phyloP scores from a whole-genome alignment of 1,140 invertebrate genomes.

The Ceratoteleas bidentatus region DNA sequence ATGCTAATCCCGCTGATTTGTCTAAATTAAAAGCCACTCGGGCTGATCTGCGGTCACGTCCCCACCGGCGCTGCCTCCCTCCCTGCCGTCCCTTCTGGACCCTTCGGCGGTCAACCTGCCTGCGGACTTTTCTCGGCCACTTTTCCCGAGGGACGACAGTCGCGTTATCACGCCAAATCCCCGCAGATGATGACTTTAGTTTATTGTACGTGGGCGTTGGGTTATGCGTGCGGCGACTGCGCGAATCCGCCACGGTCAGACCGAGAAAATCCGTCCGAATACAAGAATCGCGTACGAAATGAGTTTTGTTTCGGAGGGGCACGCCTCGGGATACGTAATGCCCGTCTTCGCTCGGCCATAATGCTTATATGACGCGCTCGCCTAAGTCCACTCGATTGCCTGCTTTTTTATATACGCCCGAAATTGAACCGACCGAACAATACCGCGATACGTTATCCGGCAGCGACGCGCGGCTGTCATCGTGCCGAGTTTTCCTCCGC shows the following conservation, averaged over 20 bases:
- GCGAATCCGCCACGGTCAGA: slow-evolving; percentile 58
- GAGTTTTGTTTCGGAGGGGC: slow-evolving; percentile 56
- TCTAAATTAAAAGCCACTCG: slow-evolving; percentile 82
- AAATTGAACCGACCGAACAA: slow-evolving; percentile 38
- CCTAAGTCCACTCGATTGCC: slow-evolving; percentile 63
- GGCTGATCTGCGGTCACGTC: slow-evolving; percentile 76
- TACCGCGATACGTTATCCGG: slow-evolving; percentile 39
- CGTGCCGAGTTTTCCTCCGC: neutral
- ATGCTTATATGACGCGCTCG: slow-evolving; percentile 56
- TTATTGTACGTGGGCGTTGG: slow-evolving; percentile 77
- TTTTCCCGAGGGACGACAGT: slow-evolving; percentile 70
- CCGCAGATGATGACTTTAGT: slow-evolving; percentile 81
- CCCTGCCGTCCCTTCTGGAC: slow-evolving; percentile 17
- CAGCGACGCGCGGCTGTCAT: slow-evolving; percentile 11
- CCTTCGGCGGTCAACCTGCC: slow-evolving; percentile 42
- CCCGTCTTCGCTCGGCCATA: slow-evolving; percentile 41
- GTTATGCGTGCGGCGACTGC: slow-evolving; percentile 49
- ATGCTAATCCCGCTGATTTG: slow-evolving; percentile 82
- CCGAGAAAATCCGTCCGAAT: slow-evolving; percentile 55
- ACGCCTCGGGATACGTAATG: slow-evolving; percentile 36
- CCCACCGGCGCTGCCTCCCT: slow-evolving; percentile 29
- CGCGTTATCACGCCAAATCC: slow-evolving; percentile 80
- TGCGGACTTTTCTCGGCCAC: slow-evolving; percentile 57
- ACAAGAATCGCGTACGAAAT: slow-evolving; percentile 68
- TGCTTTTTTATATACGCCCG: slow-evolving; percentile 38